Conservation (phyloP, 2,113 vertebrate genomes). For the Petaurus breviceps region DNA sequence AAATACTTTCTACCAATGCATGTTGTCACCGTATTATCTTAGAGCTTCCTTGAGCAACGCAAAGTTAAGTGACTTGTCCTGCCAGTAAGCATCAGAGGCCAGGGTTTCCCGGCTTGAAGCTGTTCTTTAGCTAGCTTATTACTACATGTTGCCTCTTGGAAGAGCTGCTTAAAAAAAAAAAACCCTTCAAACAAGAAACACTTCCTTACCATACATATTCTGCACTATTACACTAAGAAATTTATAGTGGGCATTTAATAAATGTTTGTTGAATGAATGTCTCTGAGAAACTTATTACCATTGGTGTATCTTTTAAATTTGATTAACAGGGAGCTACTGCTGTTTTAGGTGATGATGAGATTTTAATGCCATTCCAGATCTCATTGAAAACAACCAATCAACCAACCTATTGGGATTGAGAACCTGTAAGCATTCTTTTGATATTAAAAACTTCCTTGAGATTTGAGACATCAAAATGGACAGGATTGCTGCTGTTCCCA, state of each 20-base stretch:
- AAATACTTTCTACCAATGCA: neutral
- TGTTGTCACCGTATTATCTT: neutral
- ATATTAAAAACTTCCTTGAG: conserved; percentile 41
- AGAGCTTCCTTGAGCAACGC: neutral
- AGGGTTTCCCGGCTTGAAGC: neutral
- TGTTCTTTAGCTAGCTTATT: neutral
- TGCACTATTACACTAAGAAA: neutral
- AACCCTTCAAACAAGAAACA: neutral
- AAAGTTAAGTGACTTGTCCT: neutral
- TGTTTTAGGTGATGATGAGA: conserved; percentile 17
- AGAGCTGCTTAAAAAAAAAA: neutral
- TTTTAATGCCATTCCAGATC: conserved; percentile 38
- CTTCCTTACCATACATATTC: neutral
- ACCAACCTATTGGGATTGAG: conserved; percentile 9
- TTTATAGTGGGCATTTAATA: neutral
- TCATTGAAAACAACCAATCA: neutral
- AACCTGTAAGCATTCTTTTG: neutral
- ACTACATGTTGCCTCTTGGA: neutral
- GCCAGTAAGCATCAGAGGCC: neutral
- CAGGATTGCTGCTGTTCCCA: conserved; percentile 15
- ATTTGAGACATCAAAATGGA: conserved; percentile 11
- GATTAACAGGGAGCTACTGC: neutral
- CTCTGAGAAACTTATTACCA: neutral
- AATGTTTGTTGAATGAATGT: neutral
- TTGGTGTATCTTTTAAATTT: neutral